Conservation (phyloP, 2,113 vertebrate genomes). For the Shinisaurus crocodilurus region DNA sequence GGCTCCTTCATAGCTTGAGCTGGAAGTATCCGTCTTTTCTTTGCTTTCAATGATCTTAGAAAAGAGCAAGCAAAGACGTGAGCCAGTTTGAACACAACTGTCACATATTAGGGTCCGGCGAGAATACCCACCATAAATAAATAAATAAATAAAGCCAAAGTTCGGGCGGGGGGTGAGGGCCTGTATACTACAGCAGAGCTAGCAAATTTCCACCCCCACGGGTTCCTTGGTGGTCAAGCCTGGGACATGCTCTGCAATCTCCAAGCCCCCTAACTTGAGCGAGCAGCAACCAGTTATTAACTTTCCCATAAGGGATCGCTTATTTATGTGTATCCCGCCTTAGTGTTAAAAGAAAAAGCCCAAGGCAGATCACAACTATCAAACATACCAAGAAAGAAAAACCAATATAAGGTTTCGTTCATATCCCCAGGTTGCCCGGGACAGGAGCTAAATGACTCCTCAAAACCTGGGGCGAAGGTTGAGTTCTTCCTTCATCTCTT, state of each 20-base stretch:
- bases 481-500: background rate
- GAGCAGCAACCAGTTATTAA: background rate
- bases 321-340: background rate
- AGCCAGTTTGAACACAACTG: constrained; percentile 1
- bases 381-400: background rate
- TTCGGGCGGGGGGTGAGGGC: background rate
- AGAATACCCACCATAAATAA: too few species aligned
- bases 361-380: background rate
- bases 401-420: too few species aligned
- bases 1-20: constrained; percentile 86
- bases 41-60: constrained; percentile 93
- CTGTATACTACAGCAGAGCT: background rate
- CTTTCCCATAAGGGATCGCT: background rate
- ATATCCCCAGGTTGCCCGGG: too few species aligned
- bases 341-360: background rate
- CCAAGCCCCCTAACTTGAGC: background rate
- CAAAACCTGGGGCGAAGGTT: background rate
- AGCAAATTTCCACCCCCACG: background rate
- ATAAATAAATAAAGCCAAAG: background rate
- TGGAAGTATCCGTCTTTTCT: constrained; percentile 84
- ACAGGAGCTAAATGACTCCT: too few species aligned
- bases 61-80: constrained; percentile 25
- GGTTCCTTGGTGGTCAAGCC: background rate
- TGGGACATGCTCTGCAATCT: background rate
- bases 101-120: background rate